Evolutionary conservation across 2,113 vertebrate genomes (phyloP), one percentile per base, ranked within the genome.

Genomic region (Bufo gargarizans): DNA sequence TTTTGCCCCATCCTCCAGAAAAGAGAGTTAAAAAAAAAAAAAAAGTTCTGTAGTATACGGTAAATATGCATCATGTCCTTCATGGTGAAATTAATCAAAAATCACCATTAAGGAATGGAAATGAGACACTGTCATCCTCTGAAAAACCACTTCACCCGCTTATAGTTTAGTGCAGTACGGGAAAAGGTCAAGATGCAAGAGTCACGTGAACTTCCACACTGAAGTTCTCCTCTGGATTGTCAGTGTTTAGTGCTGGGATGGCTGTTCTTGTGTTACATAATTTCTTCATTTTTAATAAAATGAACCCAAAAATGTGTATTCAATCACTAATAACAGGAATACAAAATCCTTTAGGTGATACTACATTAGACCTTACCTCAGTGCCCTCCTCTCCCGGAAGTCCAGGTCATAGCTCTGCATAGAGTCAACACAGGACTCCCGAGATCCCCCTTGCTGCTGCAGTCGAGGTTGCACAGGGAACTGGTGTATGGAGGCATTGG

Each of bases 401-500:
- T 97, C 96, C 84, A 97, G 90, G 71, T 97, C 96, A 8, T 96
- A 96, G 86, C 93, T 97, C 74, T 96, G 96, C 22, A 97, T 79
- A 10, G 96, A 96, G 90, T 97, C 95, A 1, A 93, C 92, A 88
- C 95, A 98, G 61, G 95, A 93, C 67, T 97, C 96, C 19, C 92
- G 90, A 82, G 93, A 90, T 59, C 92, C 87, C 0, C 92, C 92
- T 77, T 95, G 96, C 89, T 95, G 97, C 89, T 95, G 96, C 84
- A 95, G 90, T 53, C 91, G 95, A 10, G 96, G 90, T 0, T 96
- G 95, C 53, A 95, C 94, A 0, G 97, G 92, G 90, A 97, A 99
- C 94, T 99, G 98, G 93, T 99, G 97, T 89, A 96, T 90, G 0
- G 98, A 99, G 45, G 97, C 97, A 3, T 97, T 98, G 90, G 98